phyloP scores from a whole-genome alignment of 2,113 vertebrate genomes.

The Danionella cerebrum region DNA sequence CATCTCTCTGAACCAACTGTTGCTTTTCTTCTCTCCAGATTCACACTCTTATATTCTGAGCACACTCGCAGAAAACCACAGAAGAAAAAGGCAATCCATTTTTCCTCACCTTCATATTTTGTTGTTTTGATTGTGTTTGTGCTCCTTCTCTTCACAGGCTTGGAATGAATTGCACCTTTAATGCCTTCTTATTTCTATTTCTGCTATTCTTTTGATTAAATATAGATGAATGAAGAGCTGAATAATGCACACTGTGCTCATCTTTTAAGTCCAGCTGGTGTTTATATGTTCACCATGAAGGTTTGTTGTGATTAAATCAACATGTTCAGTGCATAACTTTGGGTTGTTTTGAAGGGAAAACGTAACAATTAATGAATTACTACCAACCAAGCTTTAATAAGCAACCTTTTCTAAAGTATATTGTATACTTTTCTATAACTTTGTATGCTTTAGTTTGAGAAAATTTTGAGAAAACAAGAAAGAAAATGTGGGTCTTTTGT shows the following conservation, averaged over 20 bases:
- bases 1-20: constrained; percentile 38
- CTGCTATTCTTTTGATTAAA: constrained; percentile 10
- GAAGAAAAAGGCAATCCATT: background rate
- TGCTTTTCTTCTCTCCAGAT: constrained; percentile 33
- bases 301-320: background rate
- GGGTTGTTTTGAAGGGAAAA: no score
- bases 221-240: constrained; percentile 16
- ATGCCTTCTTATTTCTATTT: constrained; percentile 10
- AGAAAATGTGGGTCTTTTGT: no score
- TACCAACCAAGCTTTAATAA: no score
- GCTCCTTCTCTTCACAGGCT: background rate
- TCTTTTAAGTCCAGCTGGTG: constrained; percentile 15
- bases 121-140: background rate
- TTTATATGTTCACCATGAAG: background rate
- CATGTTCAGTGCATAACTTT: background rate
- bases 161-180: background rate
- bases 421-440: no score
- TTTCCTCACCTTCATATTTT: background rate
- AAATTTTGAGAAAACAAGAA: no score
- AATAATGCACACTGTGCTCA: constrained; percentile 28
- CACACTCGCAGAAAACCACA: background rate
- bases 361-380: no score
- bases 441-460: no score
- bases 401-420: no score
- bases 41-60: constrained; percentile 17